Evolutionary conservation across 1,140 invertebrate species (phyloP).

Genomic region (Tachypleus tridentatus): DNA sequence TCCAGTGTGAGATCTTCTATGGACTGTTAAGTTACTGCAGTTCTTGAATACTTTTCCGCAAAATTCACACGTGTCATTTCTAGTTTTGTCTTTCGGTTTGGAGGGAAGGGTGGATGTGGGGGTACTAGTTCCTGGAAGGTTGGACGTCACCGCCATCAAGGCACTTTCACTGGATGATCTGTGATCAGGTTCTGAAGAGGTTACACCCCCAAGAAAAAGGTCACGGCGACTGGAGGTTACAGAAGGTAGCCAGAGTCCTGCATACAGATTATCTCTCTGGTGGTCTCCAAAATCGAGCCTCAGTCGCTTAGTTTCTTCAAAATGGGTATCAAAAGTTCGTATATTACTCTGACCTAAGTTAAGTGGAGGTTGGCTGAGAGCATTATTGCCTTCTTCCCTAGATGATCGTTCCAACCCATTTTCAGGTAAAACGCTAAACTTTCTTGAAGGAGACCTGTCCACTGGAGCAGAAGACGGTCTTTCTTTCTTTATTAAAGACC

Average conservation of each 20-base stretch:
- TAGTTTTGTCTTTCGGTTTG: conserved; percentile 61
- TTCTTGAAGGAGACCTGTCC: conserved; percentile 15
- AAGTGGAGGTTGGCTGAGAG: conserved; percentile 52
- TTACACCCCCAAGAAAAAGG: conserved; percentile 6
- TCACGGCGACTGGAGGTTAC: conserved; percentile 25
- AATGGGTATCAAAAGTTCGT: conserved; percentile 20
- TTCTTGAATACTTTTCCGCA: conserved; percentile 99
- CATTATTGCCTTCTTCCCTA: conserved; percentile 43
- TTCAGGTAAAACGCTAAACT: conserved; percentile 26
- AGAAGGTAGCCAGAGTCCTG: conserved; percentile 44
- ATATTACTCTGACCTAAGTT: conserved; percentile 34
- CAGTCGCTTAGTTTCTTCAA: conserved; percentile 44
- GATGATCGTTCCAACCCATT: conserved; percentile 35
- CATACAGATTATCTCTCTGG: conserved; percentile 36
- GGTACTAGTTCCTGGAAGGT: conserved; percentile 7
- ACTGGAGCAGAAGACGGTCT: conserved; percentile 10
- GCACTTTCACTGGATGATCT: conserved; percentile 21
- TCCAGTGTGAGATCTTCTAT: conserved; percentile 89
- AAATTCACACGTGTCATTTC: conserved; percentile 95
- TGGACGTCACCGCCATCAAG: conserved; percentile 35
- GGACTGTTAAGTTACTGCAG: conserved; percentile 94
- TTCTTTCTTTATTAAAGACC: conserved; percentile 8
- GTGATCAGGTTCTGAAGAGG: conserved; percentile 1
- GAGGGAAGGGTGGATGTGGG: conserved; percentile 28
- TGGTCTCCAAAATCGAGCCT: conserved; percentile 48